Conservation (phyloP, 2,888 invertebrate genomes). For the Exocentrus adspersus region DNA sequence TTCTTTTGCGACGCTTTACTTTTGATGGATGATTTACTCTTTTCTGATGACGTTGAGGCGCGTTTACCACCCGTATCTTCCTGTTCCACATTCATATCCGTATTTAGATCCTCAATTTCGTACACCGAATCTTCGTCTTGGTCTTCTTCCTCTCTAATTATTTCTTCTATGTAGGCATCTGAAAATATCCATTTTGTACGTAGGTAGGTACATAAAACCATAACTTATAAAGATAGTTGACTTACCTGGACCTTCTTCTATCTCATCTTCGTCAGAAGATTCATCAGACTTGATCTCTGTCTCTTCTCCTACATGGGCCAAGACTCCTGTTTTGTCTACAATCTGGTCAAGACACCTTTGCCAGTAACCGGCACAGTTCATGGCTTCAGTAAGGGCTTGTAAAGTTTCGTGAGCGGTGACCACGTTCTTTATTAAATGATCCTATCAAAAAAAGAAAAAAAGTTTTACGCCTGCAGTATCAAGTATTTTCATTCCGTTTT, state of each 20-base stretch:
- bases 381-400: constrained; percentile 56
- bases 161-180: constrained; percentile 1
- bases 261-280: constrained; percentile 8
- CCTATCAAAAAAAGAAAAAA: constrained; percentile 30
- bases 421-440: constrained; percentile 56
- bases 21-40: not conserved
- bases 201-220: too few species aligned
- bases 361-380: constrained; percentile 58
- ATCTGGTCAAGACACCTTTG: constrained; percentile 56
- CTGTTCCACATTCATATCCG: not conserved
- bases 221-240: too few species aligned
- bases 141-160: not conserved
- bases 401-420: constrained; percentile 57
- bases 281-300: not conserved
- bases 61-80: too few species aligned
- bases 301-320: constrained; percentile 41
- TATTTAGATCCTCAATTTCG: constrained; percentile 13
- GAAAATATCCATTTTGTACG: too few species aligned
- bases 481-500: not conserved
- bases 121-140: constrained; percentile 18
- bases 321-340: constrained; percentile 50
- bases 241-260: too few species aligned
- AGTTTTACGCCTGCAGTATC: too few species aligned
- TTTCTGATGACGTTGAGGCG: too few species aligned
- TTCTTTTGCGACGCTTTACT: not conserved